Base-by-base conservation (phyloP, 2,888 invertebrate species). In the Artemia sp. region DNA sequence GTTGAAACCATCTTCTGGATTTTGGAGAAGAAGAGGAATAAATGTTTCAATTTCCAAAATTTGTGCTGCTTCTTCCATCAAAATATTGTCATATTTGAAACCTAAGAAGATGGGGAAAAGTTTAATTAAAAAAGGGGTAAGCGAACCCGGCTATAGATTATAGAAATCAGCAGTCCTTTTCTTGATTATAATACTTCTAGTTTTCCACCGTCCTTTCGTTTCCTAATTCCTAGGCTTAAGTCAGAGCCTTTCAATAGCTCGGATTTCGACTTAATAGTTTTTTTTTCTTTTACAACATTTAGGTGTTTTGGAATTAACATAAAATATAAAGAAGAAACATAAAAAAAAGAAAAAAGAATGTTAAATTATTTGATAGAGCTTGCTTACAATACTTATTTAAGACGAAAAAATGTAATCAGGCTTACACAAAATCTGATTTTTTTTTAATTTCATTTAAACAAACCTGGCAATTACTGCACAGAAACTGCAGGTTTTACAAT, bases 21-120 rank as follows among this genome's bases (percentile, higher is more conserved):
- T 97, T 81, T 98, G 98, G n/a, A 99, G 83, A 4, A 99, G 82
- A 12, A 99, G 82, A 0, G 98, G 98, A 75, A 98, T 98, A 78
- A 99, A 99, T 0, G 98, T 99, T 80, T 99, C 98, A 72, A 98
- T 99, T 81, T 98, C 98, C 64, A 99, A 82, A 76, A 98, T 99
- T 80, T 99, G 98, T 0, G 97, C 98, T 0, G 97, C 86, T 79
- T 98, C 98, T 80, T 98, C 98, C 97, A 98, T 98, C 8, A 98
- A 81, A 71, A 99, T 97, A 80, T 97, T 98, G 80, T 98, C 97
- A 80, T 96, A 98, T 80, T 92, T 92, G 79, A 95, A 95, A 67
- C 90, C 88, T 84, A 78, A 72, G 73, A 75, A 73, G 70, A 52
- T 68, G 67, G 38, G 6, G 6, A 2, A 38, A 38, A 38, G 38